Evolutionary conservation across 2,888 invertebrate species (phyloP), one percentile per base, ranked within the genome.

Genomic region (Thereva nobilitata): DNA sequence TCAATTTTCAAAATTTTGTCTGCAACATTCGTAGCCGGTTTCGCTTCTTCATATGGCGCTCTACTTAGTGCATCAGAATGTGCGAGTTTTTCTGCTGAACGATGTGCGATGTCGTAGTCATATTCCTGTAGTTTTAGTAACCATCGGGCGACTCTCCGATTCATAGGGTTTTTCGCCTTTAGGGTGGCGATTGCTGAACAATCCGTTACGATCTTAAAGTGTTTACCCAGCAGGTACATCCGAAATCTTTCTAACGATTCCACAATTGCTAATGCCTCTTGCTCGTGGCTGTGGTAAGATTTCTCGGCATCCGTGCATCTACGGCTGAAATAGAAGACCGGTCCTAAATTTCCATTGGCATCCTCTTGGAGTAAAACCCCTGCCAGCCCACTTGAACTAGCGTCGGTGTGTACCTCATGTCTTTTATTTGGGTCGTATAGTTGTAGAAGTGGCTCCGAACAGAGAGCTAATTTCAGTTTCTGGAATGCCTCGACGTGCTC

Each of bases 211-310:
- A 79, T 72, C 0, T 57, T 68, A 50, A 78, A 75, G 0, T 38
- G 23, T 10, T 64, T 70, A 2, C 78, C 78, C 4, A 75, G 68
- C 0, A 80, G 45, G 47, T 79, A 80, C 0, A 75, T 72, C 44
- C 78, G 67, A 68, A 80, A 79, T 57, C 76, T 71, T 37, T 72
- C 67, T 37, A 23, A 23, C 23, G 23, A 23, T 23, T 23, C 23
- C 23, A 23, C 23, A 23, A 23, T 23, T 23, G 23, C 78, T 64
- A 0, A 75, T 0, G 74, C 75, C 68, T 79, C 81, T 37, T 79
- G 64, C 40, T 82, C 80, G 34, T 78, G 75, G 0, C 75, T 75
- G 10, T 76, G 75, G 65, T 77, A 79, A 10, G 72, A 74, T 7
- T 71, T 67, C 71, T 80, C 79, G 0, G 75, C 73, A 1, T 67